Evolutionary conservation across 2,888 invertebrate species (phyloP).

Genomic region (Xestobium rufovillosum): DNA sequence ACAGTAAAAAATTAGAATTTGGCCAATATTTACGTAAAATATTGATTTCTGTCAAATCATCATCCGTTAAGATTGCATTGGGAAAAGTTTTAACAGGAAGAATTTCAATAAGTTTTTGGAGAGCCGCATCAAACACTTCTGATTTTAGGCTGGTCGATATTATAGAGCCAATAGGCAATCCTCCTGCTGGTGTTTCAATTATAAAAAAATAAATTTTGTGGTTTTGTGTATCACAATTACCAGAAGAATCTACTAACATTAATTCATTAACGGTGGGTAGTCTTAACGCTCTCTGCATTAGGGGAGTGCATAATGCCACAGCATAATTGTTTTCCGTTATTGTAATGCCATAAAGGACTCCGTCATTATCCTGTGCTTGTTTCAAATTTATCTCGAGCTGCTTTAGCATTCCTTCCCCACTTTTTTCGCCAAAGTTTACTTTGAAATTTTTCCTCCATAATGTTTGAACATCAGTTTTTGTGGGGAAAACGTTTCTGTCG

Average conservation of each 20-base stretch:
- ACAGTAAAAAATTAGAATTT: no score
- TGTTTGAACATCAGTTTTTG: conserved; percentile 7
- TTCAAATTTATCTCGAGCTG: conserved; percentile 7
- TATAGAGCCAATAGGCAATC: conserved; percentile 19
- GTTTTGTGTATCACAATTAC: conserved; percentile 17
- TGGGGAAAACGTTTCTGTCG: conserved; percentile 9
- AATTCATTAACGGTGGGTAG: conserved; percentile 13
- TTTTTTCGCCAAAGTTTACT: conserved; percentile 10
- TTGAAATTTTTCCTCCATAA: conserved; percentile 12
- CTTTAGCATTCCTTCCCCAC: conserved; percentile 8
- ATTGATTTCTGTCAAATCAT: conserved; percentile 14
- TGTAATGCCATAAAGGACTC: conserved; percentile 8
- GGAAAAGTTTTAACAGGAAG: conserved; percentile 15
- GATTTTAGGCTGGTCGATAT: conserved; percentile 17
- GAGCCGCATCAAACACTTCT: conserved; percentile 10
- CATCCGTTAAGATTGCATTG: conserved; percentile 19
- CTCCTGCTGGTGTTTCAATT: conserved; percentile 17
- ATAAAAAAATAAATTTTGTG: no score
- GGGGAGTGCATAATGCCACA: conserved; percentile 14
- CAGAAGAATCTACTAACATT: conserved; percentile 16
- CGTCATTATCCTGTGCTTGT: not conserved
- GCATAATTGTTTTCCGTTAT: no score
- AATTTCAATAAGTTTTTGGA: conserved; percentile 15
- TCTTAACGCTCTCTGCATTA: conserved; percentile 15
- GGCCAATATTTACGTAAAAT: no score